Conservation (phyloP, 1,140 invertebrate species). For the Caerostris extrusa region DNA sequence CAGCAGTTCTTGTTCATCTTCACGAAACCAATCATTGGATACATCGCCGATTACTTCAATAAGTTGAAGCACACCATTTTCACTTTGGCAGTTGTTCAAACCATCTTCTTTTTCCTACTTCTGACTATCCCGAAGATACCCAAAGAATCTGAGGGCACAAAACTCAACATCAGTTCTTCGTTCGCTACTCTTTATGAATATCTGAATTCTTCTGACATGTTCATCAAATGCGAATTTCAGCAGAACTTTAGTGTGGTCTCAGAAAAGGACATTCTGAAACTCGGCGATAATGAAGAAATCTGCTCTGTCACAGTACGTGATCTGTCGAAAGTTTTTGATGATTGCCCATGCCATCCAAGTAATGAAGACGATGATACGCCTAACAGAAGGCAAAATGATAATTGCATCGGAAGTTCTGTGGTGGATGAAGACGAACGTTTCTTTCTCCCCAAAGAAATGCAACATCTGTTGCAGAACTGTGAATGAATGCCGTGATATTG, state of each 20-base stretch:
- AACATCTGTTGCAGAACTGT: conserved; percentile 17
- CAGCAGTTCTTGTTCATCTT: conserved; percentile 80
- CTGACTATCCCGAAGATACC: conserved; percentile 44
- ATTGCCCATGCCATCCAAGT: not conserved
- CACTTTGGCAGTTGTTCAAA: conserved; percentile 65
- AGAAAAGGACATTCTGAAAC: not conserved
- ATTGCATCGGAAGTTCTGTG: not conserved
- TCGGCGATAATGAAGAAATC: not conserved
- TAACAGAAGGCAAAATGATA: not conserved
- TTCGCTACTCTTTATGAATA: not conserved
- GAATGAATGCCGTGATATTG: not conserved
- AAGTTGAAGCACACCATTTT: conserved; percentile 79
- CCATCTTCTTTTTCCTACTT: conserved; percentile 18
- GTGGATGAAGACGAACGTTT: no score
- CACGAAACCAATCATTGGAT: conserved; percentile 80
- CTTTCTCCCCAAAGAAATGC: not conserved
- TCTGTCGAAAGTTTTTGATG: not conserved
- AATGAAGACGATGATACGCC: not conserved
- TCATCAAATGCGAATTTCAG: not conserved
- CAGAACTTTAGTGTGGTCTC: not conserved
- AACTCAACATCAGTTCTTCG: not conserved
- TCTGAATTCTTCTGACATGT: not conserved
- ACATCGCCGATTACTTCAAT: conserved; percentile 80
- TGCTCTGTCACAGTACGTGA: not conserved
- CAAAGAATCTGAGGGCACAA: not conserved